Conservation (phyloP, 2,797 vertebrate species). For the Thunnus albacares region DNA sequence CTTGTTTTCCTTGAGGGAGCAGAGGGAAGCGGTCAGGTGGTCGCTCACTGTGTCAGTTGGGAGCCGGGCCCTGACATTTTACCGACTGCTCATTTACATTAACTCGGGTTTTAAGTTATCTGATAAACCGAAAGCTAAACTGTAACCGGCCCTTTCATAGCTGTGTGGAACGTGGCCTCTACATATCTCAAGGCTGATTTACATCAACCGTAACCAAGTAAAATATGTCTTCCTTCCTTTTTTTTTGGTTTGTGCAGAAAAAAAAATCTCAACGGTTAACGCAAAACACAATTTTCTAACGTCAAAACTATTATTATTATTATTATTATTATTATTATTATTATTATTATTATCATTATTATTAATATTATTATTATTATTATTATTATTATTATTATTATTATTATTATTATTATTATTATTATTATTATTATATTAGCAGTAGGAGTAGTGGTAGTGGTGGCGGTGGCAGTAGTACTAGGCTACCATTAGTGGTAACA, state of each 20-base stretch:
- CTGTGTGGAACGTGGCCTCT: neutral
- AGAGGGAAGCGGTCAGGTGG: constrained; percentile 7
- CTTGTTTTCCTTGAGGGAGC: neutral
- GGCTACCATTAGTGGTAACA: neutral
- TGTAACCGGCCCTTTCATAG: neutral
- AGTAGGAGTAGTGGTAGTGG: no score
- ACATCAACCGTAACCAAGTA: neutral
- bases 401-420: neutral
- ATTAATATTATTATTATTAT: neutral
- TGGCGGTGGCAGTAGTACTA: no score
- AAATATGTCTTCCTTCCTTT: neutral
- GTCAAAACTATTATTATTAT: neutral
- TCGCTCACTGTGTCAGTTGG: neutral
- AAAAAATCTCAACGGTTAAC: neutral
- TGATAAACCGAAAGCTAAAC: neutral
- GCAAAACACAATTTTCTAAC: neutral
- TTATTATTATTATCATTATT: neutral
- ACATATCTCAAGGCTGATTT: no score
- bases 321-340: neutral
- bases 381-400: neutral
- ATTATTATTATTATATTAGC: neutral
- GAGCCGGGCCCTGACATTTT: neutral
- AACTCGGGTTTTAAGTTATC: neutral
- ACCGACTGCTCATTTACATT: neutral
- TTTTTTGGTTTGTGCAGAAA: no score